Conservation (phyloP, 2,113 vertebrate species). For the Centropristis striata region DNA sequence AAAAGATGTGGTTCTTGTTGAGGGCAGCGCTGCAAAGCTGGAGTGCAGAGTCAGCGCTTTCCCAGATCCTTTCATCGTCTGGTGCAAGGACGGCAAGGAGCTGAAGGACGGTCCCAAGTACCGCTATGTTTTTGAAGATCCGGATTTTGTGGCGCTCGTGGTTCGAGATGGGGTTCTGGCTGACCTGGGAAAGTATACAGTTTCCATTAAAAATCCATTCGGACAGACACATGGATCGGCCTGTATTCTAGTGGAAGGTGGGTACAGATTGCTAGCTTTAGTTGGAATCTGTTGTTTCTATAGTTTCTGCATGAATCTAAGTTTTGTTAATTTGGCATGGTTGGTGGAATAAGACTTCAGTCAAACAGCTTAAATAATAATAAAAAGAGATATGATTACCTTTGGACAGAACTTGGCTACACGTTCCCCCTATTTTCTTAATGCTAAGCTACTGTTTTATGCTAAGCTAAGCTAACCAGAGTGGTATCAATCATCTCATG, state of each 20-base stretch:
- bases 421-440: not conserved
- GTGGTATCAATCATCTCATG: not conserved
- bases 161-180: constrained; percentile 71
- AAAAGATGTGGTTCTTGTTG: constrained; percentile 79
- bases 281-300: not conserved
- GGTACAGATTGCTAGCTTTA: not conserved
- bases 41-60: constrained; percentile 80
- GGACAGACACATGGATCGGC: constrained; percentile 77
- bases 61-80: constrained; percentile 79
- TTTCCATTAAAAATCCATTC: constrained; percentile 80
- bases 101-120: constrained; percentile 81
- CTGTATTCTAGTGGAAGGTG: constrained; percentile 80
- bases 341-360: not conserved
- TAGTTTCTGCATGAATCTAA: not conserved
- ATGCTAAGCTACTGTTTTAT: no score
- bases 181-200: constrained; percentile 81
- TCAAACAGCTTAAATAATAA: not conserved
- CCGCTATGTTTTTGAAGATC: constrained; percentile 79
- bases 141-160: constrained; percentile 77
- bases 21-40: constrained; percentile 80
- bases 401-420: not conserved
- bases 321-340: not conserved
- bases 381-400: not conserved
- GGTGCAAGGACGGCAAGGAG: constrained; percentile 79
- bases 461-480: not conserved